phyloP scores from a whole-genome alignment of 2,113 vertebrate genomes.

The Gallinago undulata region DNA sequence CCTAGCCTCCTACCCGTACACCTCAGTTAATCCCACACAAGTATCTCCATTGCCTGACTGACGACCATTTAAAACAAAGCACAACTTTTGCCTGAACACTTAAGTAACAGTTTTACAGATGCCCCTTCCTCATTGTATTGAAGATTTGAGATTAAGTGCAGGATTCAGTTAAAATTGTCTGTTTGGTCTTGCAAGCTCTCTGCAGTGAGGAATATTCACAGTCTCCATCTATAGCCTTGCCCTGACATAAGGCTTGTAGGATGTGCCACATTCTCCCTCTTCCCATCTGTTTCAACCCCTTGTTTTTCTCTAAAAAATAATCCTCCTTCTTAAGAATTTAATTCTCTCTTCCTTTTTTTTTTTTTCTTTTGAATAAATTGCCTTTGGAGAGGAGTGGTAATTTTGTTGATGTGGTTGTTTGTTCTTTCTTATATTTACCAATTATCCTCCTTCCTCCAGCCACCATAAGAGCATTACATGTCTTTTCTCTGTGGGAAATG shows the following conservation, averaged over 20 bases:
- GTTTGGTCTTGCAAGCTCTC: background rate
- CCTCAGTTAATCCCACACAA: background rate
- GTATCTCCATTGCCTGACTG: background rate
- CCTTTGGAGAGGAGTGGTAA: background rate
- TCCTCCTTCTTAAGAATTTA: background rate
- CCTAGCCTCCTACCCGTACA: background rate
- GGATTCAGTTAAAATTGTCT: background rate
- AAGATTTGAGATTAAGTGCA: background rate
- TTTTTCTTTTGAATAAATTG: background rate
- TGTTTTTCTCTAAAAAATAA: background rate
- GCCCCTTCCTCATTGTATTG: background rate
- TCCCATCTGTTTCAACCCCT: constrained; percentile 16
- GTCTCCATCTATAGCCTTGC: background rate
- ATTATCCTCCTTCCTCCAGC: background rate
- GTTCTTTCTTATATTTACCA: background rate
- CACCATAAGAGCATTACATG: background rate
- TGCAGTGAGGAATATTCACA: background rate
- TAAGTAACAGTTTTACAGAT: background rate
- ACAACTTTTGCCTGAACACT: background rate
- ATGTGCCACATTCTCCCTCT: constrained; percentile 8
- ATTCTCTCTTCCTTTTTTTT: background rate
- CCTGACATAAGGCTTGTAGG: constrained; percentile 21
- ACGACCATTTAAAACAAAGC: background rate
- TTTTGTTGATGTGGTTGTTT: background rate
- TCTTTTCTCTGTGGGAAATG: background rate